These are phyloP conservation scores for Stegodyphus mimosarum DNA, from an alignment of 1,140 invertebrate species.

Conservation along the genomic window DNA sequence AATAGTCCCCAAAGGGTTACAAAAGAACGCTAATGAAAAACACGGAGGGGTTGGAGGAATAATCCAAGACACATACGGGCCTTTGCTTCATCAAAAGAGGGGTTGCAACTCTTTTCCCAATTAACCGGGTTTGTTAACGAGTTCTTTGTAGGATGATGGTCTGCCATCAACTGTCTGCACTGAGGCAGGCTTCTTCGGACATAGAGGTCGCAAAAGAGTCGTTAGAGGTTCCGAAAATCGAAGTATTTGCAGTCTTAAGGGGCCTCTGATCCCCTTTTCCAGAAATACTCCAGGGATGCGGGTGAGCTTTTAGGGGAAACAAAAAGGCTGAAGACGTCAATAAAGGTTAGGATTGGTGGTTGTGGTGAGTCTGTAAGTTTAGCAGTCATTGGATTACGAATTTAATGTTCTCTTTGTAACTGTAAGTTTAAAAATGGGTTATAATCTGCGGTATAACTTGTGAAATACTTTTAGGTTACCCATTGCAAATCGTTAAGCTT, in stretches of 20 bases:
- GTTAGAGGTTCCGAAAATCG: conserved; percentile 7
- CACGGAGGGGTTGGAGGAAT: neutral
- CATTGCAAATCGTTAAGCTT: no score
- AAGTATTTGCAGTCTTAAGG: conserved; percentile 23
- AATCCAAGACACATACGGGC: neutral
- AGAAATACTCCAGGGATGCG: neutral
- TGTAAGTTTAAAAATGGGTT: no score
- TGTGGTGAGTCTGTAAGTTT: no score
- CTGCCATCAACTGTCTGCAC: conserved; percentile 23
- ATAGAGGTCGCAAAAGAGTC: conserved; percentile 25
- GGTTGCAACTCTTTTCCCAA: conserved; percentile 29
- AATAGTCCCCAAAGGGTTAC: neutral
- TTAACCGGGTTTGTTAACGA: conserved; percentile 47
- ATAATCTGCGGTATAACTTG: no score
- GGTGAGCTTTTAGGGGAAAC: neutral
- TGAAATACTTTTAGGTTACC: no score
- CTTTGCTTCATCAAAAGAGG: neutral
- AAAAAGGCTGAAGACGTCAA: no score
- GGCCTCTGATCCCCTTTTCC: neutral
- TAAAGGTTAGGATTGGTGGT: no score
- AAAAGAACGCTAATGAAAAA: no score
- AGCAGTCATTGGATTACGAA: no score
- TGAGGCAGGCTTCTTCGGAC: neutral
- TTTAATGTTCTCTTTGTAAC: no score
- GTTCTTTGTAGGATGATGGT: conserved; percentile 14